These are phyloP conservation scores for Rhodinocichla rosea DNA, from an alignment of 2,113 vertebrate genomes.

Conservation along the genomic window DNA sequence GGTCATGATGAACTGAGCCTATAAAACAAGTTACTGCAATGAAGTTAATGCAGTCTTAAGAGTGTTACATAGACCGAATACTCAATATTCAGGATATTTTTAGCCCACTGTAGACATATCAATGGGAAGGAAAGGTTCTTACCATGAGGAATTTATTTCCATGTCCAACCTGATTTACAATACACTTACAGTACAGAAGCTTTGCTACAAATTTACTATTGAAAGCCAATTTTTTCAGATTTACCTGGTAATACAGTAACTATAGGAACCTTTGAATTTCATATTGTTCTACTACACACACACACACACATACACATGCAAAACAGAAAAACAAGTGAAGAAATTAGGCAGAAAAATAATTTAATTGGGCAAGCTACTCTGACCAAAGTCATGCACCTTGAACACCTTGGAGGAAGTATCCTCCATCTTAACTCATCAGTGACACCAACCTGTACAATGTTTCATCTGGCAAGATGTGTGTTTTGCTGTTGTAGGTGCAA, in stretches of 20 bases:
- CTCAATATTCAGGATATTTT: constrained; percentile 46
- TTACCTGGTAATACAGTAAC: neutral
- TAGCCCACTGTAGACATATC: constrained; percentile 21
- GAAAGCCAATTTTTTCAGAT: neutral
- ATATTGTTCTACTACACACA: neutral
- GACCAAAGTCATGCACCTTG: neutral
- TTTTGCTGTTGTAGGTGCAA: neutral
- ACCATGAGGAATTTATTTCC: neutral
- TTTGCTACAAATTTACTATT: neutral
- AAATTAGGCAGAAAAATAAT: neutral
- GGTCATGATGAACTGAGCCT: constrained; percentile 70
- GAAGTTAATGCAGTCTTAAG: constrained; percentile 66
- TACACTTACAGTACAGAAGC: neutral
- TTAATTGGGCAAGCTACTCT: neutral
- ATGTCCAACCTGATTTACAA: neutral
- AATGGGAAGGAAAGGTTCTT: neutral
- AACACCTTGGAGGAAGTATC: neutral
- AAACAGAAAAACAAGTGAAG: neutral
- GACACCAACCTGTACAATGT: neutral
- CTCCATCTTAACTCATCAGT: neutral
- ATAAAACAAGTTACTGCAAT: constrained; percentile 66
- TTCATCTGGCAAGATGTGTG: neutral
- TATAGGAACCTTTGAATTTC: neutral
- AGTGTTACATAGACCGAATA: constrained; percentile 31
- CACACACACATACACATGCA: accelerated